A percentile compares a stretch with the other conserved stretches of the same genome.
Evolutionary conservation across 1,140 invertebrate species (phyloP).

Genomic region (Rhagoletis pomonella): DNA sequence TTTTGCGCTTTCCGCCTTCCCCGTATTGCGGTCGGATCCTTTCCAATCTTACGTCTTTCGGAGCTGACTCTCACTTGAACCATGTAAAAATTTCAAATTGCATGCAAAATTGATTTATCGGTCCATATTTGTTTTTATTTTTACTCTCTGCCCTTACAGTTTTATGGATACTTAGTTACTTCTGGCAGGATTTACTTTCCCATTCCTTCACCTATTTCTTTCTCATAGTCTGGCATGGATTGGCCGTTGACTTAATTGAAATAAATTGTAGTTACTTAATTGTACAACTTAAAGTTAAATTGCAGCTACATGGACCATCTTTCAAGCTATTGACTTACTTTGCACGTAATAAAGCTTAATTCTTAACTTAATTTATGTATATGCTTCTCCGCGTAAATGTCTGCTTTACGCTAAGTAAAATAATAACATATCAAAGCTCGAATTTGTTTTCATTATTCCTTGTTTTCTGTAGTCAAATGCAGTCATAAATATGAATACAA

Average conservation of each 20-base stretch:
- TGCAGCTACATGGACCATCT: neutral
- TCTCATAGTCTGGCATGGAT: neutral
- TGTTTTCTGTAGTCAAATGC: too few species aligned
- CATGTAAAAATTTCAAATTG: neutral
- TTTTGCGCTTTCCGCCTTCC: neutral
- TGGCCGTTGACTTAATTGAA: neutral
- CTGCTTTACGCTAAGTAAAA: too few species aligned
- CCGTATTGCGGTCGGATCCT: neutral
- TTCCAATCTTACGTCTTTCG: neutral
- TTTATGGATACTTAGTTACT: neutral
- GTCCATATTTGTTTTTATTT: neutral
- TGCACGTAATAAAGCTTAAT: too few species aligned
- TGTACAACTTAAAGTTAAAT: neutral
- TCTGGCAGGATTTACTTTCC: neutral
- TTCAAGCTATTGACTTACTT: too few species aligned
- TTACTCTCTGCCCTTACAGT: neutral
- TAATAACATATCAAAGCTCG: too few species aligned
- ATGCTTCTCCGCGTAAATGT: too few species aligned
- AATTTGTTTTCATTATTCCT: too few species aligned
- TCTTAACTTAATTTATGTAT: too few species aligned
- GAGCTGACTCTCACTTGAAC: neutral
- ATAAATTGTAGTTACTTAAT: neutral
- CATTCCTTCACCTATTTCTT: neutral
- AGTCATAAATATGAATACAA: too few species aligned
- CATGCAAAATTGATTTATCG: constrained; percentile 20